Base-by-base conservation (phyloP, 1,140 invertebrate genomes). In the Tetragonula clypearis region DNA sequence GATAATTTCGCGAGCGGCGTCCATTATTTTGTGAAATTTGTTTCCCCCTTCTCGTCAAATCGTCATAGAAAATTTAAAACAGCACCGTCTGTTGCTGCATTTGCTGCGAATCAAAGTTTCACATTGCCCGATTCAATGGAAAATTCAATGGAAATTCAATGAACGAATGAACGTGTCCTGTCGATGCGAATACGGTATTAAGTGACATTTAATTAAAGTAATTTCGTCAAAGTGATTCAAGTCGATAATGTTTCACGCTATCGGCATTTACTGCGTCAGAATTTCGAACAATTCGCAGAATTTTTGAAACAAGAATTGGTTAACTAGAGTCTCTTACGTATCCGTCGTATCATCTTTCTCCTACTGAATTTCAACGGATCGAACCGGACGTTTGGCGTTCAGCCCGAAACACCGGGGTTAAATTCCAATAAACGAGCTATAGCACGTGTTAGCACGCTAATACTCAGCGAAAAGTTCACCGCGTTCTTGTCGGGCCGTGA, bases 291-390 rank as follows among this genome's bases (percentile, higher is more conserved):
- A 49, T 75, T 23, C 74, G 41, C 9, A 75, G 55, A 11, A 60
- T 62, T 60, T 30, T 62, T 49, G 58, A 23, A 49, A 23, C n/a
- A 9, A 2, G n/a, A 0, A 49, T 2, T 68, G 56, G 21, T 55
- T 77, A 68, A 77, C 53, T 53, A 14, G 12, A 53, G 3, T 17
- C 81, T 23, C 60, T 77, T 77, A 35, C 19, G 30, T 74, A 65
- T 49, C 49, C 21, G 19, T 17, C 60, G 23, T 77, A 75, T 77
- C 60, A 30, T 21, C 53, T 82, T 76, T 77, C 73, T 56, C 14
- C 62, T 68, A 82, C 41, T 76, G 53, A 82, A 77, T 82, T 77
- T 77, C 81, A n/a, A 30, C 14, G n/a, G 72, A 30, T 49, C 30
- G 81, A 58, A 76, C 6, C 73, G 14, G 41, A 49, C 30, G 62